Evolutionary conservation across 2,113 vertebrate genomes (phyloP).

Genomic region (Xiphias gladius): DNA sequence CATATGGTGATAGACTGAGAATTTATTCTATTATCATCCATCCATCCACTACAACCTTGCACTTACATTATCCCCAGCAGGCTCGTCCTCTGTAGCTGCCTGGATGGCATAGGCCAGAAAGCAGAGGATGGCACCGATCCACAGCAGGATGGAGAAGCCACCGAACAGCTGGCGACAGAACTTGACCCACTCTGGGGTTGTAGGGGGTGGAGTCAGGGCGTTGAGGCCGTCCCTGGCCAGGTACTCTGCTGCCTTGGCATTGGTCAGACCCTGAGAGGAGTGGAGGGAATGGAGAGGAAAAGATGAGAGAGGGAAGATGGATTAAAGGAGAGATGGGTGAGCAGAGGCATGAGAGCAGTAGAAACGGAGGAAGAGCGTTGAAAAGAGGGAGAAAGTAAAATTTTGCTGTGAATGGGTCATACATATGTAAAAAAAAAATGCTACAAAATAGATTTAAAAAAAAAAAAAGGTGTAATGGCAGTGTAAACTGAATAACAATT

Average conservation of each 20-base stretch:
- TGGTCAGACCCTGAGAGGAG: conserved; percentile 89
- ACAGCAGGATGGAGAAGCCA: conserved; percentile 94
- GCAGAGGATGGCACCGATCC: conserved; percentile 94
- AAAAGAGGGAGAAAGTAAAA: too few species aligned
- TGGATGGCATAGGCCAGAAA: conserved; percentile 95
- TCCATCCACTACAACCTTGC: not conserved
- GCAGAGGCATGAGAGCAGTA: too few species aligned
- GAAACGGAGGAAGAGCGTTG: not conserved
- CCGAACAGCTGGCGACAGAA: conserved; percentile 95
- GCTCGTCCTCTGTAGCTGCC: conserved; percentile 91
- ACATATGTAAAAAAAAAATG: too few species aligned
- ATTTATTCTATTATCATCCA: not conserved
- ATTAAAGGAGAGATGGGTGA: not conserved
- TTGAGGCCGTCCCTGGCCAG: conserved; percentile 91
- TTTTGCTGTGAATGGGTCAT: too few species aligned
- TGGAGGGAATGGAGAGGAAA: not conserved
- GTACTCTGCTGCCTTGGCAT: conserved; percentile 92
- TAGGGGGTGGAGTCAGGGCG: conserved; percentile 92
- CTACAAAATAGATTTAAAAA: too few species aligned
- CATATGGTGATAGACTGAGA: not conserved
- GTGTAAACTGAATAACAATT: too few species aligned
- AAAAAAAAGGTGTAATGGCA: too few species aligned
- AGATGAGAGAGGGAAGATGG: not conserved
- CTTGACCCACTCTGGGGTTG: conserved; percentile 95
- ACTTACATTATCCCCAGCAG: conserved; percentile 91